Evolutionary conservation across 1,140 invertebrate species (phyloP).

Genomic region (Steinernema feltiae): DNA sequence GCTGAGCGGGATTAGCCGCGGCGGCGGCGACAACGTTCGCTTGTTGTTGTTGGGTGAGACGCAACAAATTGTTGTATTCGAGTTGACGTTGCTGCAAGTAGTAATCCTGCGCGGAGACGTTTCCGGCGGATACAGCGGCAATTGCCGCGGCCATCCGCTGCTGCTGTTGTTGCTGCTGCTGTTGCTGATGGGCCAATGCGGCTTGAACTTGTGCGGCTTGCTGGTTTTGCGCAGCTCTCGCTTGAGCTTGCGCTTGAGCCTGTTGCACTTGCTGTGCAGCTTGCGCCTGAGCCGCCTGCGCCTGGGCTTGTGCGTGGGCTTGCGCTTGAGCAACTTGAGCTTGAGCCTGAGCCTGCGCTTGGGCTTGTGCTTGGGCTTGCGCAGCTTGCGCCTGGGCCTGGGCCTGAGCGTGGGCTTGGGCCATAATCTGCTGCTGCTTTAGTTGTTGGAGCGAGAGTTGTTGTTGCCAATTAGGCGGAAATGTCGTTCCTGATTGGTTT

Average conservation of each 20-base stretch:
- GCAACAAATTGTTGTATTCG: background rate
- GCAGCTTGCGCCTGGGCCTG: background rate
- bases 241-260: background rate
- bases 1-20: background rate
- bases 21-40: background rate
- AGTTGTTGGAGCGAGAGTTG: background rate
- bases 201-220: slow-evolving; percentile 4
- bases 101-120: background rate
- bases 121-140: background rate
- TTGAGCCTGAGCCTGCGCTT: background rate
- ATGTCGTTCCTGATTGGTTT: background rate
- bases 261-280: background rate
- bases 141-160: slow-evolving; percentile 2
- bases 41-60: background rate
- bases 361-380: background rate
- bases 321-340: background rate
- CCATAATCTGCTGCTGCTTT: slow-evolving; percentile 5
- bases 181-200: slow-evolving; percentile 6
- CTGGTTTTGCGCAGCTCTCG: background rate
- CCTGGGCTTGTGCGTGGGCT: background rate
- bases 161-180: slow-evolving; percentile 4
- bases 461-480: background rate
- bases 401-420: background rate
- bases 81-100: background rate
- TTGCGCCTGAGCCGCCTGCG: background rate